phyloP scores from a whole-genome alignment of 2,888 invertebrate species.

The Thereva unica region DNA sequence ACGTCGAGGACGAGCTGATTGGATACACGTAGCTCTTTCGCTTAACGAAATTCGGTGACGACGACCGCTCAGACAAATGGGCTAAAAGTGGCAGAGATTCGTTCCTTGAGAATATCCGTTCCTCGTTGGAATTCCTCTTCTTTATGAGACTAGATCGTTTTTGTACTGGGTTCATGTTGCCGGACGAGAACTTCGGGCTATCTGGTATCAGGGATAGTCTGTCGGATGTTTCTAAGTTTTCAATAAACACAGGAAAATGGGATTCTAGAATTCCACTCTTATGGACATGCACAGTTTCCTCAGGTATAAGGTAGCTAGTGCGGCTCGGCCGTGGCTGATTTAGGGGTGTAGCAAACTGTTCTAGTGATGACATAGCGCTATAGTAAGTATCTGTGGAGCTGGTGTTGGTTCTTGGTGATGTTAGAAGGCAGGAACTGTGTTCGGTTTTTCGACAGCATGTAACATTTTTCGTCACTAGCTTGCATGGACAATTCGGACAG shows the following conservation, averaged over 20 bases:
- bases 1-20: conserved; percentile 55
- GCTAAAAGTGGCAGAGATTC: conserved; percentile 65
- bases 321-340: conserved; percentile 39
- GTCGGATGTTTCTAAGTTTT: conserved; percentile 43
- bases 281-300: conserved; percentile 31
- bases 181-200: conserved; percentile 34
- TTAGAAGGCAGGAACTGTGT: conserved; percentile 48
- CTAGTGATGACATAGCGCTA: conserved; percentile 51
- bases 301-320: conserved; percentile 27
- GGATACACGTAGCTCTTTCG: conserved; percentile 69
- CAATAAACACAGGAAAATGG: conserved; percentile 54
- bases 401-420: conserved; percentile 43
- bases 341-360: conserved; percentile 48
- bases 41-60: conserved; percentile 64
- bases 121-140: conserved; percentile 55
- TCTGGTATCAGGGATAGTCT: conserved; percentile 44
- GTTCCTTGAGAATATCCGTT: conserved; percentile 55
- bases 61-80: conserved; percentile 54
- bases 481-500: conserved; percentile 54
- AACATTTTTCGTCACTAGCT: conserved; percentile 36
- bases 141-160: conserved; percentile 49
- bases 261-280: conserved; percentile 57
- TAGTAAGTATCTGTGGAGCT: conserved; percentile 56
- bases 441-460: conserved; percentile 51
- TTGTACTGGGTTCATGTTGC: conserved; percentile 36